These are phyloP conservation scores for Tetramorium bicarinatum DNA, from an alignment of 2,888 invertebrate species.

Conservation along the genomic window DNA sequence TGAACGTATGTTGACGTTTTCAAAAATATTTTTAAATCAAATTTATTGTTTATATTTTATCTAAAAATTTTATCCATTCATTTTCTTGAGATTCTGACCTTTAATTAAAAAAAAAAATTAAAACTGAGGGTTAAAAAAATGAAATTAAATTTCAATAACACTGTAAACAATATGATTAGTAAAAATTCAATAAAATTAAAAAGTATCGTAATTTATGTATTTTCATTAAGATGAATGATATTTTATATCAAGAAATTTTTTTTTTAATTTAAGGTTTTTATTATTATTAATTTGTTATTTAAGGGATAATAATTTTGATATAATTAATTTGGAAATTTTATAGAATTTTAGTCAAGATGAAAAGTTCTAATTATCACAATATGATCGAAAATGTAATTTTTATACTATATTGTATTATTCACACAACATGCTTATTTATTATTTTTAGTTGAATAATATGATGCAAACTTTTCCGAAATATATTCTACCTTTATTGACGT, in stretches of 20 bases:
- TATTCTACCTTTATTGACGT: slow-evolving; percentile 17
- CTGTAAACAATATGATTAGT: background rate
- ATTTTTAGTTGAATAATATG: background rate
- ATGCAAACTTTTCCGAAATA: background rate
- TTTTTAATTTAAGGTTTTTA: background rate
- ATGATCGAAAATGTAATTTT: background rate
- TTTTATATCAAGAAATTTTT: background rate
- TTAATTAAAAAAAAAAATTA: too few relatives aligned
- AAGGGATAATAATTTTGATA: background rate
- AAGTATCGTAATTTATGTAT: background rate
- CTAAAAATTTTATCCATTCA: too few relatives aligned
- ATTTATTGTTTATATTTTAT: too few relatives aligned
- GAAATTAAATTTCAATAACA: background rate
- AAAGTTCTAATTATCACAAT: background rate
- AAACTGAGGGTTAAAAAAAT: too few relatives aligned
- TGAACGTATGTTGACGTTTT: too few relatives aligned
- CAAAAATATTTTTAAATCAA: too few relatives aligned
- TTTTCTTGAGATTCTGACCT: too few relatives aligned
- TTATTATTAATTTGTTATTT: background rate
- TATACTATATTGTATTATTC: background rate
- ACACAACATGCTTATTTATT: background rate
- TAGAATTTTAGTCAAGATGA: background rate
- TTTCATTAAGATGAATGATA: background rate
- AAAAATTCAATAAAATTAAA: background rate
- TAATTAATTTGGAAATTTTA: background rate